A percentile compares a stretch with the other conserved stretches of the same genome.
These are phyloP conservation scores for Hippopotamyrus pictus DNA, from an alignment of 2,797 vertebrate species.

Conservation along the genomic window DNA sequence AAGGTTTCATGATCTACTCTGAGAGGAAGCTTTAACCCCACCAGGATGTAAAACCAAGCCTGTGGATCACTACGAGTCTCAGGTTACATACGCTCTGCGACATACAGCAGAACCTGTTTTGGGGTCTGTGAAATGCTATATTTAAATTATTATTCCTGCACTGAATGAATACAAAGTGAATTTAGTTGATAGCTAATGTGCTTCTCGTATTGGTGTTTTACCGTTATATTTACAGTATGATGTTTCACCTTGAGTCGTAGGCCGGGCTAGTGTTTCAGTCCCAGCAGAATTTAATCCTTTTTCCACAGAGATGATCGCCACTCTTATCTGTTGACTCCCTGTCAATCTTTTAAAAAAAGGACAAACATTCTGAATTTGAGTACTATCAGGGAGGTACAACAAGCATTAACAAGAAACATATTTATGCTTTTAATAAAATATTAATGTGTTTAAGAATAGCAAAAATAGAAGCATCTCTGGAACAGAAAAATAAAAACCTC, in stretches of 20 bases:
- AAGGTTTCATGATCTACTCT: not conserved
- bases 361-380: not conserved
- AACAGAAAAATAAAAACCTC: not conserved
- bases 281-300: not conserved
- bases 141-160: not conserved
- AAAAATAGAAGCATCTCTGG: not conserved
- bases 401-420: not conserved
- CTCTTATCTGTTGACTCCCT: not conserved
- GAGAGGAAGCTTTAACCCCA: not conserved
- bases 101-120: not conserved
- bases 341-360: not conserved
- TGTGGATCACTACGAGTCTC: not conserved
- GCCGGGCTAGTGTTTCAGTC: not conserved
- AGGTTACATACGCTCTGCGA: not conserved
- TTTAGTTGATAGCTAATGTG: not conserved
- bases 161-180: not conserved
- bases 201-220: not conserved
- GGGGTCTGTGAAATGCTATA: constrained; percentile 4
- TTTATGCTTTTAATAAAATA: not conserved
- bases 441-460: not conserved
- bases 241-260: not conserved
- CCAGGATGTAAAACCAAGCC: not conserved
- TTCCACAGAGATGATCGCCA: not conserved
- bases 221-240: not conserved
- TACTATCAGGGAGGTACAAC: not conserved